phyloP scores from a whole-genome alignment of 2,888 invertebrate genomes.

The Drosophila histrio region DNA sequence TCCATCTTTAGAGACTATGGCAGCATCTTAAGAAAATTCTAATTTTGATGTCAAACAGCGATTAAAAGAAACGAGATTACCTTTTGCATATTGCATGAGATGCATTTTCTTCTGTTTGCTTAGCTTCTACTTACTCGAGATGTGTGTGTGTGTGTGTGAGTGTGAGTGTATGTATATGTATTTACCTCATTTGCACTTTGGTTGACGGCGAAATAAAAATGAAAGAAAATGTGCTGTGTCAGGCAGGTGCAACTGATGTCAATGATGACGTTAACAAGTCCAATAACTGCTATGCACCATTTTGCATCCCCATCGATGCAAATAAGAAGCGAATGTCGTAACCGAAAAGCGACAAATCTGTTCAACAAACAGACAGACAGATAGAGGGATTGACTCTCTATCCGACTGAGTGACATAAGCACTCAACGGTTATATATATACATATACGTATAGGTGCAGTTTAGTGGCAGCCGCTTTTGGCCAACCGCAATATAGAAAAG shows the following conservation, averaged over 20 bases:
- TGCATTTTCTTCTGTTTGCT: slow-evolving; percentile 79
- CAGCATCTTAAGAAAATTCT: slow-evolving; percentile 76
- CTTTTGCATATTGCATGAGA: slow-evolving; percentile 83
- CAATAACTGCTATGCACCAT: slow-evolving; percentile 53
- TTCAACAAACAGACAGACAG: slow-evolving; percentile 9
- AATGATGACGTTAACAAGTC: slow-evolving; percentile 76
- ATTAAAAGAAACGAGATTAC: slow-evolving; percentile 84
- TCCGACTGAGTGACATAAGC: slow-evolving; percentile 9
- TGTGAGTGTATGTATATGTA: background rate
- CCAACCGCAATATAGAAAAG: slow-evolving; percentile 70
- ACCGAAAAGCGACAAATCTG: slow-evolving; percentile 12
- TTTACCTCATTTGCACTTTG: slow-evolving; percentile 55
- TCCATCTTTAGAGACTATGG: background rate
- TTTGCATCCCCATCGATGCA: slow-evolving; percentile 45
- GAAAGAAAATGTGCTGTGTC: slow-evolving; percentile 52
- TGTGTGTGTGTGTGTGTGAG: slow-evolving; percentile 1
- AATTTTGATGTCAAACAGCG: slow-evolving; percentile 84
- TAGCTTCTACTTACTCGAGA: slow-evolving; percentile 1
- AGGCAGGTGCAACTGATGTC: slow-evolving; percentile 71
- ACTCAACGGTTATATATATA: slow-evolving; percentile 7
- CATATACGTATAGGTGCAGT: slow-evolving; percentile 8
- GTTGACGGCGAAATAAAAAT: slow-evolving; percentile 6
- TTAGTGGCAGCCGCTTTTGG: slow-evolving; percentile 47
- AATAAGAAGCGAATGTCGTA: slow-evolving; percentile 34
- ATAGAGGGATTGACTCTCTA: background rate